Base-by-base conservation (phyloP, 2,888 invertebrate genomes). In the Ornithoptera priamus region DNA sequence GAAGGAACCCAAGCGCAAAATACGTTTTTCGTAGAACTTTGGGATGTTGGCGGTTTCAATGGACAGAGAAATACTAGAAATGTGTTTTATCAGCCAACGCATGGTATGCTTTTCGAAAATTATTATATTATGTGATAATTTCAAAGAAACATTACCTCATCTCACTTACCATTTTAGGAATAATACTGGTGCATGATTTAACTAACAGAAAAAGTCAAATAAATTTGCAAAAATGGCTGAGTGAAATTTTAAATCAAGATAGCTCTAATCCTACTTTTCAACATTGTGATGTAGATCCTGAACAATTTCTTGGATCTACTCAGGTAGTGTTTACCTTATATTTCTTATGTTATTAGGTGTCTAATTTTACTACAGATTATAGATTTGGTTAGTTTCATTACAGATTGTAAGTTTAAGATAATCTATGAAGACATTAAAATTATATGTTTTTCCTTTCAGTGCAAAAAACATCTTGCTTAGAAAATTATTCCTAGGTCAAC, bases 1-100 rank as follows among this genome's bases (percentile, higher is more conserved):
- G 98, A 98, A 88, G 98, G 98, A 1, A 98, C 98, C 0, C 96
- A 97, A 24, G 95, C 96, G 71, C 98, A 99, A 84, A 96, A 96
- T 78, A 96, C 97, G 7, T 98, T 96, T 85, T 99, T 98, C 85
- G 94, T 99, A 36, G 99, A 99, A 90, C 93, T 99, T 50, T 99
- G 99, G 97, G 99, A 99, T 85, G 95, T 99, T 67, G 99, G 99
- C 7, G 99, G 99, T 1, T 98, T 98, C 74, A 95, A 97, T 74
- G 97, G 96, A 78, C 99, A 99, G 85, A 95, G 97, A 81, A 98
- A 97, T 85, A 96, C 98, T n/a, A 94, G 99, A 80, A 95, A 96
- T 72, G 97, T 99, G 1, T 99, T 99, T 88, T 99, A 99, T 88
- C 96, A 97, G 81, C 96, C 97, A 46, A 96, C 97, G 70, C 97